Percentiles rank a stretch among this genome's conserved stretches.
These are phyloP conservation scores for Cosmopolites sordidus DNA, from an alignment of 2,888 invertebrate genomes.

Conservation along the genomic window DNA sequence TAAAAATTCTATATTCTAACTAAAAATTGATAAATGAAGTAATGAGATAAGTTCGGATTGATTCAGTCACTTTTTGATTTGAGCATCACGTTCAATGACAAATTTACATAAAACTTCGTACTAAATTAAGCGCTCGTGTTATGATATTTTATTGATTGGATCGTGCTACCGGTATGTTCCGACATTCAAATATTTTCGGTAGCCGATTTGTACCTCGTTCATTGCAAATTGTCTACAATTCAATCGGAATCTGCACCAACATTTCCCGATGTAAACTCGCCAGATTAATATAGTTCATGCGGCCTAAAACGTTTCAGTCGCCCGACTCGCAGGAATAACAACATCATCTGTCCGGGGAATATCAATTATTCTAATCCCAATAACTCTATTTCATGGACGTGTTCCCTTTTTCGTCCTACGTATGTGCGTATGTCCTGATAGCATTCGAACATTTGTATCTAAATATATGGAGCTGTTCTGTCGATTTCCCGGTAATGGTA, in stretches of 20 bases:
- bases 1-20: too few relatives aligned
- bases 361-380: slow-evolving; percentile 25
- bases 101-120: too few relatives aligned
- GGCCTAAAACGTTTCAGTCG: slow-evolving; percentile 8
- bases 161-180: too few relatives aligned
- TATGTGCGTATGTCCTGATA: slow-evolving; percentile 10
- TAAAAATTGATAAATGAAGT: too few relatives aligned
- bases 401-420: slow-evolving; percentile 13
- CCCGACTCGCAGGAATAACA: slow-evolving; percentile 16
- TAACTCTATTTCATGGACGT: slow-evolving; percentile 18
- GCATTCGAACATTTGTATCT: slow-evolving; percentile 15
- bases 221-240: background rate
- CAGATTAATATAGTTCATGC: slow-evolving; percentile 14
- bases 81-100: too few relatives aligned
- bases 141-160: too few relatives aligned
- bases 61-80: too few relatives aligned
- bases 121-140: too few relatives aligned
- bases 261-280: slow-evolving; percentile 8
- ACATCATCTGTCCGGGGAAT: slow-evolving; percentile 20
- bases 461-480: slow-evolving; percentile 14
- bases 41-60: too few relatives aligned
- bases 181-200: too few relatives aligned
- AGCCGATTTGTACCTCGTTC: background rate
- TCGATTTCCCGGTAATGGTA: slow-evolving; percentile 3
- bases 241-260: slow-evolving; percentile 4